These are phyloP conservation scores for Epinephelus lanceolatus DNA, from an alignment of 2,113 vertebrate genomes.

Conservation along the genomic window DNA sequence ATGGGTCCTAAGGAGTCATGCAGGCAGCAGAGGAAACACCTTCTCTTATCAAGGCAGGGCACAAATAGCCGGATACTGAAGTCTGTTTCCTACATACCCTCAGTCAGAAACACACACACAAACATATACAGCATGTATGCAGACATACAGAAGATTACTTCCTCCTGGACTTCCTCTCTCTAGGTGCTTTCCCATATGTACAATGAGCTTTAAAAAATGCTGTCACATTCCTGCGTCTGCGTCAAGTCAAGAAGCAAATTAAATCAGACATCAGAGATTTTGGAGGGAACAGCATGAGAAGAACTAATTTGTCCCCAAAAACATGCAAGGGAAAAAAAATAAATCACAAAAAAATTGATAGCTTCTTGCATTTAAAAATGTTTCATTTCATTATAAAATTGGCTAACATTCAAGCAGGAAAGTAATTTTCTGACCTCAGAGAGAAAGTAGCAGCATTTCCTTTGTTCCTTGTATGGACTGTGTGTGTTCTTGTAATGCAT, in stretches of 20 bases:
- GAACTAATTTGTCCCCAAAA: not conserved
- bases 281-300: not conserved
- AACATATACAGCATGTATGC: slow-evolving; percentile 1
- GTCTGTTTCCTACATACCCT: slow-evolving; percentile 67
- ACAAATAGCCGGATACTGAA: slow-evolving; percentile 69
- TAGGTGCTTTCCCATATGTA: not conserved
- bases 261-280: slow-evolving; percentile 1
- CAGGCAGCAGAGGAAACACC: slow-evolving; percentile 80
- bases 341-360: not conserved
- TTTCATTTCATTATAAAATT: not conserved
- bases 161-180: slow-evolving; percentile 5
- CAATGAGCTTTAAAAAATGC: not conserved
- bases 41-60: slow-evolving; percentile 80
- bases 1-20: slow-evolving; percentile 65
- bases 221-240: not conserved
- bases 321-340: not conserved
- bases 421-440: too few species aligned
- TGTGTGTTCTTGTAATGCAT: not conserved
- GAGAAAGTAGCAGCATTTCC: not conserved
- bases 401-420: not conserved
- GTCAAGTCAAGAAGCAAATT: not conserved
- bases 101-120: slow-evolving; percentile 22
- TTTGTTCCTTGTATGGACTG: not conserved
- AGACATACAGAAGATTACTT: slow-evolving; percentile 28
- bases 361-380: not conserved